Percentiles rank a stretch among this genome's conserved stretches.
Conservation (phyloP, 1,140 invertebrate species). For the Phymorhynchus buccinoides region DNA sequence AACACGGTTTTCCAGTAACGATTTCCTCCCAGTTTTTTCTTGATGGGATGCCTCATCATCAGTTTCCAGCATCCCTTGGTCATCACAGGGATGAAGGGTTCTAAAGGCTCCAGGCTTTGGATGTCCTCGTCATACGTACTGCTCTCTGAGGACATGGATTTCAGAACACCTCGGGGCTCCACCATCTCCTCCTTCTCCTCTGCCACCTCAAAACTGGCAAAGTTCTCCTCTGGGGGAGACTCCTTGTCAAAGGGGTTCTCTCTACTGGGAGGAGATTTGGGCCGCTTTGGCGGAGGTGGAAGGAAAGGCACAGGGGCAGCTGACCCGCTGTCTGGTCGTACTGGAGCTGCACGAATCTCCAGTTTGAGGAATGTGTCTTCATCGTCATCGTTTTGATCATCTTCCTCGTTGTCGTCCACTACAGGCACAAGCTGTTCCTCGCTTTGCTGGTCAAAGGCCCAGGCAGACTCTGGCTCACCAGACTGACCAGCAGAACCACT, state of each 20-base stretch:
- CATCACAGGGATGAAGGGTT: constrained; percentile 88
- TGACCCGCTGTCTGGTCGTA: constrained; percentile 28
- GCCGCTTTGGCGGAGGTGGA: constrained; percentile 66
- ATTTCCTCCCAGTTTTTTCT: constrained; percentile 93
- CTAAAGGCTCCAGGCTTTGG: constrained; percentile 91
- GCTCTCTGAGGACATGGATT: constrained; percentile 71
- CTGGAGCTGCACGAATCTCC: constrained; percentile 56
- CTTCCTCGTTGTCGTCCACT: constrained; percentile 45
- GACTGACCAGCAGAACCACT: neutral
- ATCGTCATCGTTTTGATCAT: constrained; percentile 50
- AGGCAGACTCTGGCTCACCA: neutral
- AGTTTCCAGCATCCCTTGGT: constrained; percentile 94
- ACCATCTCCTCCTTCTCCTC: constrained; percentile 47
- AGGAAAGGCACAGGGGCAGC: constrained; percentile 47
- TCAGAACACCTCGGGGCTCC: constrained; percentile 46
- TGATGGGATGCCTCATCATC: constrained; percentile 94
- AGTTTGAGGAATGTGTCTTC: constrained; percentile 56
- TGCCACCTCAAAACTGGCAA: constrained; percentile 67
- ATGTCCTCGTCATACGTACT: constrained; percentile 91
- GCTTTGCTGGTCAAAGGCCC: neutral
- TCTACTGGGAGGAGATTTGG: constrained; percentile 73
- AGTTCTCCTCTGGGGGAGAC: constrained; percentile 70
- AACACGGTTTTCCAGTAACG: constrained; percentile 99
- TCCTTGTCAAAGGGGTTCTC: constrained; percentile 88
- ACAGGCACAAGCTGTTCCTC: neutral